Conservation (phyloP, 2,888 invertebrate genomes). For the Silvanus unidentatus region DNA sequence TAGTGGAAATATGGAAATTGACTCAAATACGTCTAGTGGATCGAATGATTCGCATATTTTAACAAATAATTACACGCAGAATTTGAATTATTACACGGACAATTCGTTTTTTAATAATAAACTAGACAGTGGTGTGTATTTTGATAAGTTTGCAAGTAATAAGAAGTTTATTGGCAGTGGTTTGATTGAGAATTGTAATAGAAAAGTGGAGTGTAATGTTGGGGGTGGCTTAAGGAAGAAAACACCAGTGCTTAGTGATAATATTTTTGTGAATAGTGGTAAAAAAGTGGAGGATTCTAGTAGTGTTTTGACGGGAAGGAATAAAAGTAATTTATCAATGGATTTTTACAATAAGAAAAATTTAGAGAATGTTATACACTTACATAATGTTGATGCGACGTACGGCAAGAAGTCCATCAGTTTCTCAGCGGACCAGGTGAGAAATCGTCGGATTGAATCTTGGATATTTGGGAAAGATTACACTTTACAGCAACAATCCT, state of each 20-base stretch:
- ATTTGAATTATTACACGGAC: conserved; percentile 37
- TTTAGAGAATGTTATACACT: conserved; percentile 33
- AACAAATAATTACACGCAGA: conserved; percentile 2
- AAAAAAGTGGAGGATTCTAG: not conserved
- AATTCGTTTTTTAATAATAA: conserved; percentile 34
- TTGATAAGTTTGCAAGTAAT: too few relatives aligned
- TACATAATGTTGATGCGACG: conserved; percentile 34
- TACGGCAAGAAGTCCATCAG: conserved; percentile 43
- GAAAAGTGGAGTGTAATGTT: conserved; percentile 26
- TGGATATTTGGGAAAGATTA: too few relatives aligned
- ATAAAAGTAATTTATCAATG: conserved; percentile 22
- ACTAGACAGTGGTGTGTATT: conserved; percentile 30
- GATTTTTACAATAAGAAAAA: conserved; percentile 36
- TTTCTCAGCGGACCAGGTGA: conserved; percentile 59
- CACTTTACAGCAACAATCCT: too few relatives aligned
- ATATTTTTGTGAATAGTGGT: too few relatives aligned
- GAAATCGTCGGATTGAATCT: conserved; percentile 6
- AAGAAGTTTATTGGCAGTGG: not conserved
- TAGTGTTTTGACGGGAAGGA: conserved; percentile 10
- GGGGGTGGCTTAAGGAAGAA: too few relatives aligned
- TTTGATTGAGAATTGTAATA: conserved; percentile 11
- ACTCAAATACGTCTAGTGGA: conserved; percentile 32
- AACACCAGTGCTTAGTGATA: too few relatives aligned
- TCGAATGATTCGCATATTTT: conserved; percentile 38
- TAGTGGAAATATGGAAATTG: conserved; percentile 23